Conservation (phyloP, 2,888 invertebrate genomes). For the Junonia oenone region DNA sequence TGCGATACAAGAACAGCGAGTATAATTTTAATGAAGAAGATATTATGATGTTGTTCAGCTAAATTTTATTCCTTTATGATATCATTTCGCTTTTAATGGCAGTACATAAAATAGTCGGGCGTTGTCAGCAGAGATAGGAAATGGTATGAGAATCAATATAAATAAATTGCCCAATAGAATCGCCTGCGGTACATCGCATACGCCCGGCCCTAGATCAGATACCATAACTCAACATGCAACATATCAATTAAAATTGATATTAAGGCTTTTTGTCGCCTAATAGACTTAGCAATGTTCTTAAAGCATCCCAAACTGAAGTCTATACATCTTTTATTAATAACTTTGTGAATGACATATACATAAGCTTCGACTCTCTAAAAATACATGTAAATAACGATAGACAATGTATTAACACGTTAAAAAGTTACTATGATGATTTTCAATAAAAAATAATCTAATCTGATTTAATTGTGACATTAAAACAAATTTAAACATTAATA, state of each 20-base stretch:
- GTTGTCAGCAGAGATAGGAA: slow-evolving; percentile 57
- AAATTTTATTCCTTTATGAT: slow-evolving; percentile 38
- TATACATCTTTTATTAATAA: too few species aligned
- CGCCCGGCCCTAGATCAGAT: slow-evolving; percentile 55
- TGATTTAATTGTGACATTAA: too few species aligned
- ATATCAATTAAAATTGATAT: slow-evolving; percentile 71
- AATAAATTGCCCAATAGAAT: slow-evolving; percentile 70
- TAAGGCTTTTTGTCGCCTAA: slow-evolving; percentile 40
- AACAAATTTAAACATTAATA: background rate
- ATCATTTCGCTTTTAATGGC: slow-evolving; percentile 36
- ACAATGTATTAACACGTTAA: too few species aligned
- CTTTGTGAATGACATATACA: too few species aligned
- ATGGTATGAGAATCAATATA: slow-evolving; percentile 67
- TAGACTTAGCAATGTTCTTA: background rate
- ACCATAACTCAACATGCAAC: slow-evolving; percentile 69
- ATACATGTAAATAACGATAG: too few species aligned
- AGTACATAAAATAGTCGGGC: slow-evolving; percentile 50
- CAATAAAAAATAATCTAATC: too few species aligned
- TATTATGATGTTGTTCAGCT: slow-evolving; percentile 31
- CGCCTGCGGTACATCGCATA: slow-evolving; percentile 51
- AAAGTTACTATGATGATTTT: too few species aligned
- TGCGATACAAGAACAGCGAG: too few species aligned
- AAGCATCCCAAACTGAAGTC: background rate
- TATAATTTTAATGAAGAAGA: slow-evolving; percentile 27
- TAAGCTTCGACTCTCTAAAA: too few species aligned